phyloP scores from a whole-genome alignment of 2,888 invertebrate genomes.

The Dryococelus australis region DNA sequence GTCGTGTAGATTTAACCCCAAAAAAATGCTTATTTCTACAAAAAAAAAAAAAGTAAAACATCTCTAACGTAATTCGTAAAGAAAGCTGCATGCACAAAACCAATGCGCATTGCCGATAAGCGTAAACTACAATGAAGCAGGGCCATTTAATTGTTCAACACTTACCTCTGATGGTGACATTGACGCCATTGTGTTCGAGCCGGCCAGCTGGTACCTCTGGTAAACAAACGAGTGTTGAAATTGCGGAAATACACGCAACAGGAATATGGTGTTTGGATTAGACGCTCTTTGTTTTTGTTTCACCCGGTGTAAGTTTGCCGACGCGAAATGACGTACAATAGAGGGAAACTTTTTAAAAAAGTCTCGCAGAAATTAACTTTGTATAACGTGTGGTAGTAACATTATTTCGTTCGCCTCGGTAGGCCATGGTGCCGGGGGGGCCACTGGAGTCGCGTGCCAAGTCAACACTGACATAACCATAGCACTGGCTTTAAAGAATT shows the following conservation, averaged over 20 bases:
- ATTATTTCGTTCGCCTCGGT: neutral
- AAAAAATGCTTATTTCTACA: neutral
- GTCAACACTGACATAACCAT: neutral
- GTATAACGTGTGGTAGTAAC: neutral
- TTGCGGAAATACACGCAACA: neutral
- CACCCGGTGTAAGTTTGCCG: neutral
- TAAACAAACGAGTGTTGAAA: conserved; percentile 32
- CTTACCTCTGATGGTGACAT: conserved; percentile 79
- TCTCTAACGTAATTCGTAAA: neutral
- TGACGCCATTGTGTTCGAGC: conserved; percentile 71
- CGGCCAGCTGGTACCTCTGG: conserved; percentile 37
- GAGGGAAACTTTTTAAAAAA: neutral
- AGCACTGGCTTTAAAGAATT: neutral
- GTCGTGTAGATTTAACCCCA: neutral
- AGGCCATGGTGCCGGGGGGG: neutral
- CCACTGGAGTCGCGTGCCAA: neutral
- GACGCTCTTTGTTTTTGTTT: neutral
- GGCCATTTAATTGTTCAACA: conserved; percentile 46
- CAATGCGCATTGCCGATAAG: neutral
- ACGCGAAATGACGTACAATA: neutral
- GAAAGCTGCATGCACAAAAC: neutral
- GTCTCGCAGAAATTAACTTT: neutral
- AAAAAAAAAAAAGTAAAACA: neutral
- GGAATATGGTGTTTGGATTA: neutral
- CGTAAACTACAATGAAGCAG: neutral